Percentiles rank a stretch among this genome's conserved stretches.
Conservation (phyloP, 2,888 invertebrate genomes). For the Gymnocheta viridis region DNA sequence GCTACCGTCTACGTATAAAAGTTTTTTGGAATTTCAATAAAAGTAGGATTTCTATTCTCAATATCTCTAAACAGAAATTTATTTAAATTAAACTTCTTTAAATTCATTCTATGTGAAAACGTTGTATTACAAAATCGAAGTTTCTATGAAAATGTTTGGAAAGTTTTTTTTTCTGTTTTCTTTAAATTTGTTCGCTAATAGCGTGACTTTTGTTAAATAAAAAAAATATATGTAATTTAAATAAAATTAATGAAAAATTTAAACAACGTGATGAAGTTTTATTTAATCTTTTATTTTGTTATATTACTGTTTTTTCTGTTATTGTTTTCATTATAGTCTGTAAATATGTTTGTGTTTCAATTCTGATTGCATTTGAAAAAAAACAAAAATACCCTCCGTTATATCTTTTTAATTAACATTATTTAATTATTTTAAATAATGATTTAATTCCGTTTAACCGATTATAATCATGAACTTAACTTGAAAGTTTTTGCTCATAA, state of each 20-base stretch:
- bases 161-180: too few species aligned
- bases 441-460: not conserved
- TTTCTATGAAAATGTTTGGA: too few species aligned
- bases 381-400: not conserved
- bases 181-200: constrained; percentile 5
- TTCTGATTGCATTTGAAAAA: not conserved
- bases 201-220: constrained; percentile 53
- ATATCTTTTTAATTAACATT: not conserved
- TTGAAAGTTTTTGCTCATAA: not conserved
- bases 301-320: not conserved
- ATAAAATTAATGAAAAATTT: constrained; percentile 33
- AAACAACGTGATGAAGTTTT: constrained; percentile 44
- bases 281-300: not conserved
- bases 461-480: not conserved
- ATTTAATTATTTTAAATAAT: not conserved
- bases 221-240: constrained; percentile 6
- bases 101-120: too few species aligned
- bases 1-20: too few species aligned
- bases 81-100: too few species aligned
- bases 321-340: not conserved
- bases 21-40: too few species aligned
- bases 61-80: too few species aligned
- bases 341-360: not conserved
- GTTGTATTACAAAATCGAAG: too few species aligned
- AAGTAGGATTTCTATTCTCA: too few species aligned